Base-by-base conservation (phyloP, 2,797 vertebrate species). In the Parambassis ranga region DNA sequence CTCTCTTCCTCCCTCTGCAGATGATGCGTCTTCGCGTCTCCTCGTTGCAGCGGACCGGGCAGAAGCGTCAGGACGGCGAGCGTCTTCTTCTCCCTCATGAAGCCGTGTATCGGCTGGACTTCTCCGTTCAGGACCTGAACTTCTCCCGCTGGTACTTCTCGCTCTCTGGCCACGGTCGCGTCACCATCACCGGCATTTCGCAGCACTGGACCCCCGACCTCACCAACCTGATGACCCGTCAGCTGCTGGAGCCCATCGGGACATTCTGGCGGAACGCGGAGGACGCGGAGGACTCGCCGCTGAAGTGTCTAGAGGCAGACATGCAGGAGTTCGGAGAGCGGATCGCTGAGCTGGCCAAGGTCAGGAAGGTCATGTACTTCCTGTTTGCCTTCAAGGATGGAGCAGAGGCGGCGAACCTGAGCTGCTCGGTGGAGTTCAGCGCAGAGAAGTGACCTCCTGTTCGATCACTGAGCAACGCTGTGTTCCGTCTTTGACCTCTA, bases 121-220 rank as follows among this genome's bases (percentile, higher is more conserved):
- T 98, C 82, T 11, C 23, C 59, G 78, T 87, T 35, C 96, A 94
- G 77, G 77, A 82, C 19, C 91, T 98, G 37, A 64, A 5, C 72
- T 98, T 98, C 60, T 77, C 87, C 19, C 89, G 66, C 79, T 98
- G 97, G 97, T 62, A 87, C 3, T 77, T 97, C 20, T 75, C 65
- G 7, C 84, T 98, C 36, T 65, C 63, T 0, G 90, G 78, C 16
- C 74, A 90, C 0, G 97, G 96, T 2, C 93, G 93, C 0, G 90
- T 95, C 63, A 93, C 71, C 0, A 75, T 98, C 85, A 94, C 91
- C 0, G 96, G 96, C 7, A 97, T 95, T 23, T 98, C 93, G 14
- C 96, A 98, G 82, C 94, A 92, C 73, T 98, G 96, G 96, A 98
- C 96, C 0, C 97, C 97, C 0, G 96, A 98, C 71, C 95, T 98